phyloP scores from a whole-genome alignment of 2,113 vertebrate genomes.

The Papio anubis region DNA sequence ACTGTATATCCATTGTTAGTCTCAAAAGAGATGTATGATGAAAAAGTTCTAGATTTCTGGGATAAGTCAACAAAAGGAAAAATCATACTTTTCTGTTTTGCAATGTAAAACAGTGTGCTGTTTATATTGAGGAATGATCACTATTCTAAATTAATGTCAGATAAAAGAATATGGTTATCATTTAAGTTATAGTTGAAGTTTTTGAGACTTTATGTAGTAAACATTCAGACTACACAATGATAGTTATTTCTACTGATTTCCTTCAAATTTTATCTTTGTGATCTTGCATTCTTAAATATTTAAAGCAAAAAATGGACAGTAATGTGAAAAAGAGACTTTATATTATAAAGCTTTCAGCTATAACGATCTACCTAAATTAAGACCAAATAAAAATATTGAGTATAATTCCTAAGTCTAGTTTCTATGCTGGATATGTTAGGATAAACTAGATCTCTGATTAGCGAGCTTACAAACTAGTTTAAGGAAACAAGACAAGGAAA shows the following conservation, averaged over 20 bases:
- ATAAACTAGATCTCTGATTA: neutral
- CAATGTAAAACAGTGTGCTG: neutral
- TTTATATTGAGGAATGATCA: neutral
- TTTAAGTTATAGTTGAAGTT: neutral
- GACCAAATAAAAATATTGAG: neutral
- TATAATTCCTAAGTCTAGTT: neutral
- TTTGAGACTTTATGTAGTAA: neutral
- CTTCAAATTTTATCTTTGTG: slow-evolving; percentile 13
- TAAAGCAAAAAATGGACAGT: neutral
- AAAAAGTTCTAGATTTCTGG: neutral
- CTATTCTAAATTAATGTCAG: slow-evolving; percentile 15
- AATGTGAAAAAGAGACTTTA: neutral
- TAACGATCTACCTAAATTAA: neutral
- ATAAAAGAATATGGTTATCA: neutral
- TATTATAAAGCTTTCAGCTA: neutral
- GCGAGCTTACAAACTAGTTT: neutral
- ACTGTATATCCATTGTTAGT: neutral
- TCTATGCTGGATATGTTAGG: neutral
- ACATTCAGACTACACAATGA: neutral
- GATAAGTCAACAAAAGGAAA: neutral
- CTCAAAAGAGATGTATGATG: neutral
- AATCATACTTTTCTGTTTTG: neutral
- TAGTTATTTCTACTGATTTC: neutral
- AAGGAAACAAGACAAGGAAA: neutral
- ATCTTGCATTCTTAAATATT: slow-evolving; percentile 15